Conservation (phyloP, 2,888 invertebrate genomes). For the Mesoligia furuncula region DNA sequence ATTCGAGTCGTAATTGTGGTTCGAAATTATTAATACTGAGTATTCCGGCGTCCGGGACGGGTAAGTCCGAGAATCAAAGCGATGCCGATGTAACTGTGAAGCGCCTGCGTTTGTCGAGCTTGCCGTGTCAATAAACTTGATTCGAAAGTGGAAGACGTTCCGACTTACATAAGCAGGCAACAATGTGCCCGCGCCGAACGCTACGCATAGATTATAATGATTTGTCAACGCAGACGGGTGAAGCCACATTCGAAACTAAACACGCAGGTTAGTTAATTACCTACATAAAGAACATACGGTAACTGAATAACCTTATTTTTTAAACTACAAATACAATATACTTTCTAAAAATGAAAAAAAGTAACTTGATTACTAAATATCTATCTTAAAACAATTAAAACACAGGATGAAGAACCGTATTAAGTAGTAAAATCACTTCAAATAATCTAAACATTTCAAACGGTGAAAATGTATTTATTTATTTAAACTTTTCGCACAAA, state of each 20-base stretch:
- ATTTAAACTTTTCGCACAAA: too few species aligned
- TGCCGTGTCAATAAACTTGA: constrained; percentile 90
- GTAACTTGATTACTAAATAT: neutral
- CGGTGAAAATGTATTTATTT: neutral
- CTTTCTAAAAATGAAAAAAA: neutral
- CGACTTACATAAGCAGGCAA: constrained; percentile 89
- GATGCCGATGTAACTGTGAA: constrained; percentile 88
- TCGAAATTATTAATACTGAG: constrained; percentile 61
- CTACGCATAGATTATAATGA: constrained; percentile 71
- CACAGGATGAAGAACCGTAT: constrained; percentile 18
- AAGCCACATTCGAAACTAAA: constrained; percentile 18
- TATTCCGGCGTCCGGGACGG: constrained; percentile 59
- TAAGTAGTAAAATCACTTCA: constrained; percentile 20
- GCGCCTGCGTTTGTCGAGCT: constrained; percentile 87
- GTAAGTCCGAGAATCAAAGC: constrained; percentile 80
- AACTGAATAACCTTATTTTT: neutral
- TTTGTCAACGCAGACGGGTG: constrained; percentile 61
- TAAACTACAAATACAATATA: neutral
- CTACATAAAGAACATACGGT: neutral
- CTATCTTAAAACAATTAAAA: constrained; percentile 16
- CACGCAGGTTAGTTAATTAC: constrained; percentile 10
- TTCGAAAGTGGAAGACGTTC: constrained; percentile 90
- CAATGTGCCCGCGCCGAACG: constrained; percentile 83
- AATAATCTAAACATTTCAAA: constrained; percentile 20
- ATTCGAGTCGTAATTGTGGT: constrained; percentile 38